Percentiles rank a stretch among this genome's conserved stretches.
Evolutionary conservation across 2,797 vertebrate species (phyloP).

Genomic region (Anisognathus igniventris): DNA sequence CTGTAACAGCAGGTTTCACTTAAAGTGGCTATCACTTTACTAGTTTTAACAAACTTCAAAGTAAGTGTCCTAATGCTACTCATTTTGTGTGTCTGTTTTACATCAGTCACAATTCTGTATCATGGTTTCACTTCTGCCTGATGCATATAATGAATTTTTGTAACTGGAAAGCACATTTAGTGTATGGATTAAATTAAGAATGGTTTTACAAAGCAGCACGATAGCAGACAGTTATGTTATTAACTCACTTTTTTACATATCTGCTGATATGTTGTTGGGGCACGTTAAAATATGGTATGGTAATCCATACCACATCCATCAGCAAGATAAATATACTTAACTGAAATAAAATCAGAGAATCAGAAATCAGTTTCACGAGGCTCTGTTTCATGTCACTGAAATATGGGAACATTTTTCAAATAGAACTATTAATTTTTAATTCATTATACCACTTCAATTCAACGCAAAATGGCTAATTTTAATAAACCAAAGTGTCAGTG

Average conservation of each 20-base stretch:
- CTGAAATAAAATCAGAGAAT: background rate
- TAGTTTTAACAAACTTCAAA: slow-evolving; percentile 94
- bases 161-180: slow-evolving; percentile 71
- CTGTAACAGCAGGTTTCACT: slow-evolving; percentile 83
- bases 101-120: slow-evolving; percentile 91
- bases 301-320: slow-evolving; percentile 34
- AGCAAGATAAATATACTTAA: background rate
- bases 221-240: slow-evolving; percentile 63
- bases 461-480: slow-evolving; percentile 5
- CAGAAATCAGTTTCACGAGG: background rate
- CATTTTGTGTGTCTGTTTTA: slow-evolving; percentile 83
- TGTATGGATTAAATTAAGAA: slow-evolving; percentile 80
- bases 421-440: background rate
- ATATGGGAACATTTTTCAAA: background rate
- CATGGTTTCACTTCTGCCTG: slow-evolving; percentile 75
- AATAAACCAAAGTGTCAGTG: background rate
- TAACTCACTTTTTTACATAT: slow-evolving; percentile 55
- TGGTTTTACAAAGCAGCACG: slow-evolving; percentile 71
- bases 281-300: slow-evolving; percentile 20
- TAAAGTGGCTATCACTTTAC: slow-evolving; percentile 97
- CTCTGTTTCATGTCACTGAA: background rate
- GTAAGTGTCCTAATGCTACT: slow-evolving; percentile 84
- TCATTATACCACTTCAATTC: background rate
- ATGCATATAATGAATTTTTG: slow-evolving; percentile 79
- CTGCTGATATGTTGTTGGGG: slow-evolving; percentile 40